Percentiles rank a stretch among this genome's conserved stretches.
These are phyloP conservation scores for Pachymerium ferrugineum DNA, from an alignment of 2,888 invertebrate genomes.

Conservation along the genomic window DNA sequence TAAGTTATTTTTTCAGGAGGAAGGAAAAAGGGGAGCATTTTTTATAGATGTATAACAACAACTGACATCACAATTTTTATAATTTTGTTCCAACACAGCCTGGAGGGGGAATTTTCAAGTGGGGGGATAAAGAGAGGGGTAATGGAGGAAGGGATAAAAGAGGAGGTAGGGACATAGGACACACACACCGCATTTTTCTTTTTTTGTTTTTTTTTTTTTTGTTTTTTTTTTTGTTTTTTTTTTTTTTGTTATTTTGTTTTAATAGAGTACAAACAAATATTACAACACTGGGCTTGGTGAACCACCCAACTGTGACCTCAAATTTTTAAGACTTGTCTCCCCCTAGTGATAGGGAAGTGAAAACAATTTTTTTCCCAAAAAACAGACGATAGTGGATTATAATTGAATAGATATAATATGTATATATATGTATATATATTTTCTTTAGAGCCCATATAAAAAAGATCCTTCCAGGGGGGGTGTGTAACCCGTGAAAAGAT, in stretches of 20 bases:
- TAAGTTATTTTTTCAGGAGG: background rate
- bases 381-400: constrained; percentile 19
- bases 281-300: background rate
- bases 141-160: too few species aligned
- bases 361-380: constrained; percentile 7
- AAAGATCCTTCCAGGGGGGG: background rate
- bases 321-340: constrained; percentile 23
- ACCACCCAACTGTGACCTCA: constrained; percentile 15
- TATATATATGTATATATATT: constrained; percentile 18
- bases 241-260: background rate
- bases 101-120: constrained; percentile 10
- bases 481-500: constrained; percentile 19
- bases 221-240: constrained; percentile 10
- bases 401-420: constrained; percentile 23
- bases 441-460: constrained; percentile 7
- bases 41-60: constrained; percentile 27
- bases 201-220: background rate
- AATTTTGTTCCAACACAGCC: constrained; percentile 23
- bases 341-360: constrained; percentile 13
- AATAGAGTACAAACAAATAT: constrained; percentile 22
- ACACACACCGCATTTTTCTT: constrained; percentile 11
- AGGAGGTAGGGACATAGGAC: too few species aligned
- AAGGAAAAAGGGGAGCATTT: background rate
- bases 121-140: background rate
- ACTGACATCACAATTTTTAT: constrained; percentile 20